Evolutionary conservation across 2,888 invertebrate species (phyloP).

Genomic region (Platerodrilus igneus): DNA sequence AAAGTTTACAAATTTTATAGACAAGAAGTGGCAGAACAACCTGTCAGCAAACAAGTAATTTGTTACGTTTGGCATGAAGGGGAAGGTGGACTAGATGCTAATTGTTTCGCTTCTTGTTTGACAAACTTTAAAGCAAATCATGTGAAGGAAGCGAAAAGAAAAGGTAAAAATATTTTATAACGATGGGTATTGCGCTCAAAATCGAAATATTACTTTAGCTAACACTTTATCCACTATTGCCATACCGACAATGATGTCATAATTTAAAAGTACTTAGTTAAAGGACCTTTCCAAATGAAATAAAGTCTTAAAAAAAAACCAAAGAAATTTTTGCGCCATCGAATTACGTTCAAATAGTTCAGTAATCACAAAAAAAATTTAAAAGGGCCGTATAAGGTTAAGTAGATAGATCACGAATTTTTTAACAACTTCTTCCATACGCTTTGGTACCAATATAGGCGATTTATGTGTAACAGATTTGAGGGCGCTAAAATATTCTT

Average conservation of each 20-base stretch:
- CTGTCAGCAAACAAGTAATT: conserved; percentile 16
- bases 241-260: conserved; percentile 9
- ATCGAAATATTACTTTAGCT: conserved; percentile 14
- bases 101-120: conserved; percentile 20
- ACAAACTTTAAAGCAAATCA: conserved; percentile 16
- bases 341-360: too few species aligned
- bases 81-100: conserved; percentile 22
- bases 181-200: conserved; percentile 20
- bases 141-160: too few species aligned
- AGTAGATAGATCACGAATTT: conserved; percentile 19
- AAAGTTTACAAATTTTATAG: too few species aligned
- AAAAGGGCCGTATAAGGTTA: conserved; percentile 16
- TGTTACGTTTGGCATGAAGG: conserved; percentile 29
- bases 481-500: conserved; percentile 21
- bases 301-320: conserved; percentile 15
- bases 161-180: conserved; percentile 22
- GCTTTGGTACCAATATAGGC: conserved; percentile 19
- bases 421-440: conserved; percentile 16
- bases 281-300: conserved; percentile 21
- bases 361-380: conserved; percentile 2
- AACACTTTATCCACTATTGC: conserved; percentile 18
- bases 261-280: conserved; percentile 16
- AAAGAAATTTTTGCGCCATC: neutral
- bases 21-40: too few species aligned
- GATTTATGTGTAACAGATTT: conserved; percentile 21